Percentiles rank a stretch among this genome's conserved stretches.
phyloP scores from a whole-genome alignment of 2,797 vertebrate genomes.

The Threskiornis aethiopicus region DNA sequence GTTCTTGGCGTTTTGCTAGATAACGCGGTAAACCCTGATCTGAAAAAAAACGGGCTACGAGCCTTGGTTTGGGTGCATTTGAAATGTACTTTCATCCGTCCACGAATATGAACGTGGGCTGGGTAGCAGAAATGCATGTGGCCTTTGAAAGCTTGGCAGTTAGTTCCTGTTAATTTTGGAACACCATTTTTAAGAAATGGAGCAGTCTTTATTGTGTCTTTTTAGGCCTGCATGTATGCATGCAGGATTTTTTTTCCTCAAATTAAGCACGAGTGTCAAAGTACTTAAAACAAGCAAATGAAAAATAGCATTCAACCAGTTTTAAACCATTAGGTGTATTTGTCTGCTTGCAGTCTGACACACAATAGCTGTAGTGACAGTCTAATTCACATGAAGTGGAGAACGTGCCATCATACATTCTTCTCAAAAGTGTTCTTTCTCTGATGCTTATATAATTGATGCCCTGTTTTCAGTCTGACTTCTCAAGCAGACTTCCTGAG shows the following conservation, averaged over 20 bases:
- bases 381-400: background rate
- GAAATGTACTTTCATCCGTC: background rate
- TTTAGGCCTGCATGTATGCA: accelerated
- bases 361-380: background rate
- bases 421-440: slow-evolving; percentile 56
- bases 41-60: accelerated
- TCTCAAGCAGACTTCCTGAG: slow-evolving; percentile 80
- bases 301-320: background rate
- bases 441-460: slow-evolving; percentile 78
- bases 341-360: background rate
- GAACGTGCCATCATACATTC: background rate
- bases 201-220: background rate
- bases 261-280: background rate
- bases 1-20: background rate
- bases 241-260: background rate
- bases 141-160: background rate
- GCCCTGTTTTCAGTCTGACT: slow-evolving; percentile 81
- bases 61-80: background rate
- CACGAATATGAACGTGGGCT: accelerated
- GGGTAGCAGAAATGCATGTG: background rate
- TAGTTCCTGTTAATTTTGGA: background rate
- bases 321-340: background rate
- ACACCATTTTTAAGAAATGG: background rate
- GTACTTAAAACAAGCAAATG: background rate
- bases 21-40: background rate